phyloP scores from a whole-genome alignment of 2,888 invertebrate genomes.

The Linnaemya vulpina region DNA sequence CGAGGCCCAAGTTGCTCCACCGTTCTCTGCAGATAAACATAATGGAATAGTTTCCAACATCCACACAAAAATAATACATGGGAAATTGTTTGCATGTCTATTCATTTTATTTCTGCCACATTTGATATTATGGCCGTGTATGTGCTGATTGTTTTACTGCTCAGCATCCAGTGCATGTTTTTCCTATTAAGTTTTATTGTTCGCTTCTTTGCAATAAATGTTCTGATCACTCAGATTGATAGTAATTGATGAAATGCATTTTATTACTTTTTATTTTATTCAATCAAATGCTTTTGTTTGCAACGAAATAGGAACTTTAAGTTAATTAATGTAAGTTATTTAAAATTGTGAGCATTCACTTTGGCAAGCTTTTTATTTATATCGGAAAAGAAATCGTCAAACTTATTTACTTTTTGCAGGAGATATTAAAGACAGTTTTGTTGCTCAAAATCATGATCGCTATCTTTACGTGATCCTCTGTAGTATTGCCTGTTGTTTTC shows the following conservation, averaged over 20 bases:
- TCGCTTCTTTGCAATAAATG: constrained; percentile 11
- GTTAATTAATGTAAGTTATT: too few species aligned
- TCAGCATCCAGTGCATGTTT: neutral
- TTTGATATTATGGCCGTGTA: neutral
- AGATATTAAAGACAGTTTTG: too few species aligned
- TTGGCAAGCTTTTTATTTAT: too few species aligned
- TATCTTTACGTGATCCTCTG: too few species aligned
- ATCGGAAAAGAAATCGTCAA: too few species aligned
- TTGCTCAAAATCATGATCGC: too few species aligned
- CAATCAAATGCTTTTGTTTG: constrained; percentile 33
- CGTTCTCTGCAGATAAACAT: neutral
- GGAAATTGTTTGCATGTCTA: neutral
- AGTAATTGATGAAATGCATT: constrained; percentile 32
- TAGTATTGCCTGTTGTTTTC: too few species aligned
- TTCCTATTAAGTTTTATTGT: too few species aligned
- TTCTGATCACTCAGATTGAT: constrained; percentile 5
- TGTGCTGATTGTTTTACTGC: neutral
- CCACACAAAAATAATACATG: neutral
- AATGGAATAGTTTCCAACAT: neutral
- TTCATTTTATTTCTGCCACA: neutral
- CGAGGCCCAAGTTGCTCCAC: neutral
- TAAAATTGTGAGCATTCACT: neutral
- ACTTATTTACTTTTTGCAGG: too few species aligned
- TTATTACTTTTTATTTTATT: neutral
- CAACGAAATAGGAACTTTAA: too few species aligned